Evolutionary conservation across 1,140 invertebrate genomes (phyloP), one percentile per base, ranked within the genome.

Genomic region (Procambarus virginalis): DNA sequence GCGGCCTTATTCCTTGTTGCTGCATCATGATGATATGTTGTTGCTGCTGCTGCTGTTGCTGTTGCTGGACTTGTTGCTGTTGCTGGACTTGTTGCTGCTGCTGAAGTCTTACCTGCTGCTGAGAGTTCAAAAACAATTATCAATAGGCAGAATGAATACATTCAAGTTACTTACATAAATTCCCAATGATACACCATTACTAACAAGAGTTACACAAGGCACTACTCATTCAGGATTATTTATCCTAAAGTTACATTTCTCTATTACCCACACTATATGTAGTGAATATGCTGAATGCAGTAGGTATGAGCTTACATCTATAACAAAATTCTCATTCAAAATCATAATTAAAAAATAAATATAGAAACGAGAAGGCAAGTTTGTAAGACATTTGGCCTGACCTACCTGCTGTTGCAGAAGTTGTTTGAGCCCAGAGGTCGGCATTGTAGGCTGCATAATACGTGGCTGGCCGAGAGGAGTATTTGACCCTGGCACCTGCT

Each of bases 1-100:
- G 87, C 14, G 87, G 87, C 20, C 87, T 60, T 68, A 89, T 89
- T 8, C 87, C 87, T 49, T 89, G 86, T 58, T 88, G 86, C 80
- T 82, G 80, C 87, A 89, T 89, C 46, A 89, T 77, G 46, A 89
- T 84, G 55, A 83, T 82, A 12, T 89, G 87, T 20, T 89, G 87
- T 34, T 82, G 80, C 10, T 82, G 87, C 46, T 89, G 87, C 58
- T 89, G 87, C 58, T 89, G 87, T 9, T 89, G 87, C 6, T 89
- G 87, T n/a, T 84, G 78, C 14, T 81, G 78, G 34, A 82, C 5
- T 55, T 55, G 51, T 10, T 55, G 86, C 14, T 89, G 84, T 2
- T 49, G 45, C 14, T 78, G 78, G 4, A n/a, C 14, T 58, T 80
- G 78, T n/a, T 86, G 87, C 34, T 89, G 87, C 45, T 89, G 87